phyloP scores from a whole-genome alignment of 1,140 invertebrate genomes.

The Euglossa dilemma region DNA sequence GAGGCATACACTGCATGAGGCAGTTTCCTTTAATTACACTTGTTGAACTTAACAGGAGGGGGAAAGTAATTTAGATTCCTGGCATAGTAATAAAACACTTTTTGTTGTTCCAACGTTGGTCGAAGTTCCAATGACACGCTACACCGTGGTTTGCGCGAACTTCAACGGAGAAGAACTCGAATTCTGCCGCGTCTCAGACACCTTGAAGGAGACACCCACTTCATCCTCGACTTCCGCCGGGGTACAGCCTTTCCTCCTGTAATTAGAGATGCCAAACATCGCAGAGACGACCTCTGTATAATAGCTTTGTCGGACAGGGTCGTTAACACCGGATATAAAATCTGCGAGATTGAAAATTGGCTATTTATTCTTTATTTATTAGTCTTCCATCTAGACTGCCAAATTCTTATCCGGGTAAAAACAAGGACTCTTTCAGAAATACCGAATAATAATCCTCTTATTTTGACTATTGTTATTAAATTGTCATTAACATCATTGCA shows the following conservation, averaged over 20 bases:
- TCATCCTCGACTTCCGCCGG: conserved; percentile 24
- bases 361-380: no score
- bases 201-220: conserved; percentile 35
- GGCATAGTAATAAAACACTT: conserved; percentile 1
- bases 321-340: not conserved
- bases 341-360: no score
- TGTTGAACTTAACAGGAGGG: not conserved
- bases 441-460: no score
- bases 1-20: not conserved
- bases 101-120: conserved; percentile 9
- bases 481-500: no score
- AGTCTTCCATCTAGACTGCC: no score
- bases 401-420: no score
- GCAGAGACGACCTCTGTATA: conserved; percentile 26
- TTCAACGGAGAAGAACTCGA: conserved; percentile 50
- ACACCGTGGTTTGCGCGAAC: conserved; percentile 37
- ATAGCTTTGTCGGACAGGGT: conserved; percentile 7
- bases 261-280: conserved; percentile 55
- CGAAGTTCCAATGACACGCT: conserved; percentile 43
- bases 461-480: no score
- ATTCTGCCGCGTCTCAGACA: conserved; percentile 44
- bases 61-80: not conserved
- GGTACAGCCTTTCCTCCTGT: conserved; percentile 26
- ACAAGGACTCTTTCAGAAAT: no score
- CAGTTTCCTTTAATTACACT: not conserved